Conservation (phyloP, 2,888 invertebrate species). For the Phorcus lineatus region DNA sequence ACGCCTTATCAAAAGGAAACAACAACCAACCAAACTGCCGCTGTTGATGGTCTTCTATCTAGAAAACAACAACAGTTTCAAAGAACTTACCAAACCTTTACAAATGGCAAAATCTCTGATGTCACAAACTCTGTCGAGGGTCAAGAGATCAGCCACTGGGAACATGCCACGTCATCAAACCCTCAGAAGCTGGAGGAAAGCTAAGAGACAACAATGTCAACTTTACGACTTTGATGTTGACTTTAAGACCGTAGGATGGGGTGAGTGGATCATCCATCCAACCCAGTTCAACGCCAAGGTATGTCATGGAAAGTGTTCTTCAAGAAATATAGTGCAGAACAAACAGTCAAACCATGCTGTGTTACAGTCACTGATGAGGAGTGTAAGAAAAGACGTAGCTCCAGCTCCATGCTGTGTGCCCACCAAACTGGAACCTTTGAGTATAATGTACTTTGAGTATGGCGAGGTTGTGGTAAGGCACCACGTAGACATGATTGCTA, state of each 20-base stretch:
- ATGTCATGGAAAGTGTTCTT: conserved; percentile 69
- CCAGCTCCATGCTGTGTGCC: conserved; percentile 73
- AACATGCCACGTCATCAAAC: conserved; percentile 31
- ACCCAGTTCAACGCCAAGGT: conserved; percentile 67
- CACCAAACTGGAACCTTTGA: conserved; percentile 65
- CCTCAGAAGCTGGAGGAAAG: conserved; percentile 41
- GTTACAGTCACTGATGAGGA: conserved; percentile 69
- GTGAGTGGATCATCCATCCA: conserved; percentile 72
- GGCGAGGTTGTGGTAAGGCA: conserved; percentile 71
- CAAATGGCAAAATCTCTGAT: background rate
- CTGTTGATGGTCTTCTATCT: conserved; percentile 45
- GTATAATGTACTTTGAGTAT: conserved; percentile 72
- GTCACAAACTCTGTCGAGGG: background rate
- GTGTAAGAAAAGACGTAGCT: conserved; percentile 56
- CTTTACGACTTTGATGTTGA: conserved; percentile 66
- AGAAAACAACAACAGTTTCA: conserved; percentile 56
- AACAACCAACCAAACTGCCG: background rate
- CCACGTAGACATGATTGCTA: conserved; percentile 71
- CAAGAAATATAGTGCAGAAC: conserved; percentile 58
- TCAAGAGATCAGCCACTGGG: background rate
- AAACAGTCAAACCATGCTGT: conserved; percentile 73
- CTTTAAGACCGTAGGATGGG: conserved; percentile 72
- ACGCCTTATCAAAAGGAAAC: background rate
- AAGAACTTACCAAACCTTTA: conserved; percentile 47
- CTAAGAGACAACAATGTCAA: conserved; percentile 55